Base-by-base conservation (phyloP, 2,113 vertebrate genomes). In the Dissostichus mawsoni region DNA sequence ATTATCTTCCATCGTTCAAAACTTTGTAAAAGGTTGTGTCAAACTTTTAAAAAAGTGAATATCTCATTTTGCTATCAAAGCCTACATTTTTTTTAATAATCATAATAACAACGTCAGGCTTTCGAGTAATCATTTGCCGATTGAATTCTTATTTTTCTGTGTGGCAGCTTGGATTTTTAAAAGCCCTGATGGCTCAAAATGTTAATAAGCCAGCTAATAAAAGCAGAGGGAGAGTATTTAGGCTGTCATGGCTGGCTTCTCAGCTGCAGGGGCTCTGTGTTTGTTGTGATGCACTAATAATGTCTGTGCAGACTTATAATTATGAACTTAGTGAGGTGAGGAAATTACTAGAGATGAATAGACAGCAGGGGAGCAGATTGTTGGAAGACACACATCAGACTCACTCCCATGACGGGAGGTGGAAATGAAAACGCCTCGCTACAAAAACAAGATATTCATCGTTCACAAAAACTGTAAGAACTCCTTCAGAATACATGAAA, bases 281-380 rank as follows among this genome's bases (percentile, higher is more conserved):
- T 93, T 94, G 92, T 93, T 93, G 92, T 90, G 80, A 86, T 84
- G 88, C 78, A 23, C 85, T 89, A 92, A 94, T 94, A 93, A 92
- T 85, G 92, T n/a, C 82, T 18, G 83, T n/a, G 75, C 85, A 83
- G 88, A 88, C 76, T 91, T 90, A 90, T 94, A 92, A 94, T 93
- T 92, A 92, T 92, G 90, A 91, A 94, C 86, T 90, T 91, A 93
- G 93, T 92, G 89, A 91, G 89, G 90, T 92, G 93, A 92, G 91
- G 83, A 94, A 93, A 94, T 92, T 86, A 91, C 84, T 68, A 69
- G 83, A 90, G 89, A 92, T 92, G 88, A 91, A 89, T 76, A 84
- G 90, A 87, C 86, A 89, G 90, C 85, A 66, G 89, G 90, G 87
- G 90, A 87, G 10, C 85, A 85, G 85, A 86, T 85, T 86, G 85